Evolutionary conservation across 2,888 invertebrate species (phyloP).

Genomic region (Scaptodrosophila latifasciaeformis): DNA sequence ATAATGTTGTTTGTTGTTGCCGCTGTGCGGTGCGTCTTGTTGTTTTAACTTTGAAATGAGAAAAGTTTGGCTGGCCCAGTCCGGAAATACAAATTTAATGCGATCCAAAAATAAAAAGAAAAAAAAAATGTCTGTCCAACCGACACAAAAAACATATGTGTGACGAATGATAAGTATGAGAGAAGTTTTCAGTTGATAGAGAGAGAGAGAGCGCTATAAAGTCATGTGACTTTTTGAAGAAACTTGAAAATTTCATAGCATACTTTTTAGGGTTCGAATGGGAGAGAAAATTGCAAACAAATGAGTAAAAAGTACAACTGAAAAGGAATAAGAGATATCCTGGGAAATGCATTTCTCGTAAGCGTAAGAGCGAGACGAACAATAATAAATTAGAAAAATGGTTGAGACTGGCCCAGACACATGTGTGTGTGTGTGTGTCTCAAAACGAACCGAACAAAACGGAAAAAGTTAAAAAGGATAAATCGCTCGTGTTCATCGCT

Average conservation of each 20-base stretch:
- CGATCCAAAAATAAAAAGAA: too few relatives aligned
- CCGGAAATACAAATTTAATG: too few relatives aligned
- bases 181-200: too few relatives aligned
- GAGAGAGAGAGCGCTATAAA: too few relatives aligned
- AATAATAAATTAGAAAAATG: constrained; percentile 18
- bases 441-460: constrained; percentile 23
- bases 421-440: constrained; percentile 40
- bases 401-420: background rate
- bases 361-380: too few relatives aligned
- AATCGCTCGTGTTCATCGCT: constrained; percentile 71
- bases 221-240: too few relatives aligned
- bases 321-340: too few relatives aligned
- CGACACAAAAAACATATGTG: background rate
- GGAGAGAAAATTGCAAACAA: background rate
- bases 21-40: too few relatives aligned
- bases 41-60: constrained; percentile 66
- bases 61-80: constrained; percentile 44
- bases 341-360: too few relatives aligned
- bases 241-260: background rate
- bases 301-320: too few relatives aligned
- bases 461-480: constrained; percentile 71
- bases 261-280: background rate
- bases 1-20: constrained; percentile 68
- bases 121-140: too few relatives aligned
- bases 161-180: too few relatives aligned